phyloP scores from a whole-genome alignment of 2,113 vertebrate species.

The Apaloderma vittatum region DNA sequence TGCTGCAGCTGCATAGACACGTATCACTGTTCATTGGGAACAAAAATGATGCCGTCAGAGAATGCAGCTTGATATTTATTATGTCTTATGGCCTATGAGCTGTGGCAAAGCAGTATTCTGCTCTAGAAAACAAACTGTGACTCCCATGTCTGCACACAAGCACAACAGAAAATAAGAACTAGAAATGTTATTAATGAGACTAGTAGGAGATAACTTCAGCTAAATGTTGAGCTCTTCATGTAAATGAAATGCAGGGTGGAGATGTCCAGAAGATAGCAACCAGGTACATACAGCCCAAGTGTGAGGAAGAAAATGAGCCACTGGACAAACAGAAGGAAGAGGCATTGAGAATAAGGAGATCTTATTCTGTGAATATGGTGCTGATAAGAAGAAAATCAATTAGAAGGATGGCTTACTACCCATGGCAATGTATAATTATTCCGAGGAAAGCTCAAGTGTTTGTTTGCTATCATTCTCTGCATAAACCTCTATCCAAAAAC shows the following conservation, averaged over 20 bases:
- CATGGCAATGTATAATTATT: not conserved
- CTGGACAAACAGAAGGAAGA: not conserved
- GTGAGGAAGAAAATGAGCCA: not conserved
- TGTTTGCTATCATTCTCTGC: not conserved
- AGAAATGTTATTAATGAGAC: not conserved
- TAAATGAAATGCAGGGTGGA: not conserved
- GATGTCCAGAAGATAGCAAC: not conserved
- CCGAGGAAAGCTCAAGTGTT: not conserved
- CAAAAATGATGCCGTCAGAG: not conserved
- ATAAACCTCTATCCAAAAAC: not conserved
- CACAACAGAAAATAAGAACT: not conserved
- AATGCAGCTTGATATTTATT: not conserved
- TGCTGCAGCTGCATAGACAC: not conserved
- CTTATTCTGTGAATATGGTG: not conserved
- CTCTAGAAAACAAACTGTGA: not conserved
- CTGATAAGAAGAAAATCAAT: not conserved
- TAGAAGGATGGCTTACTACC: not conserved
- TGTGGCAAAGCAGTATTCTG: not conserved
- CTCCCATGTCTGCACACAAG: not conserved
- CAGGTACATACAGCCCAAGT: not conserved
- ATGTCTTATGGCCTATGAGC: not conserved
- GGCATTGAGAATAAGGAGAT: not conserved
- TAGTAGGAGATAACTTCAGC: not conserved
- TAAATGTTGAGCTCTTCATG: not conserved
- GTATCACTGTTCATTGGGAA: not conserved